phyloP scores from a whole-genome alignment of 2,888 invertebrate species.

The Calameuta pallipes region DNA sequence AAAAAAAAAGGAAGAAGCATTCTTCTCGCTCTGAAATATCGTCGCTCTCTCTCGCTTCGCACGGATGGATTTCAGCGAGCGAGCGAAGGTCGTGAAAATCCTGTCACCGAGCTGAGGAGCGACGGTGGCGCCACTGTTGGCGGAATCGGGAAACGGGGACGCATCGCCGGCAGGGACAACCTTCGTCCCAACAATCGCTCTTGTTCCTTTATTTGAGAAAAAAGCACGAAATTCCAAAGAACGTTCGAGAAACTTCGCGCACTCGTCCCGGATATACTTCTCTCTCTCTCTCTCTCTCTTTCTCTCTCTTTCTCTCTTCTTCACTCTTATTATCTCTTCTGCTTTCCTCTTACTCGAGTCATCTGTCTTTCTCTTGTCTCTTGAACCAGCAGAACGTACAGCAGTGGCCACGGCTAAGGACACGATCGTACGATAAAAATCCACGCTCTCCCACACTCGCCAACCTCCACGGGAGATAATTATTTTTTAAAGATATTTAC shows the following conservation, averaged over 20 bases:
- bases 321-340: neutral
- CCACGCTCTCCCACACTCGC: neutral
- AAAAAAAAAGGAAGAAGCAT: slow-evolving; percentile 11
- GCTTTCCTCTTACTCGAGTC: neutral
- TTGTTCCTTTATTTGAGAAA: neutral
- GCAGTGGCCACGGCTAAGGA: slow-evolving; percentile 14
- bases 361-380: slow-evolving; percentile 19
- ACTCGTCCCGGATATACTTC: neutral
- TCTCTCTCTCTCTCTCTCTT: too few relatives aligned
- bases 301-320: neutral
- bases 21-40: neutral
- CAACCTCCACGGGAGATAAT: neutral
- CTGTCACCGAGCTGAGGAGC: neutral
- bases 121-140: neutral
- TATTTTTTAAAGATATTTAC: neutral
- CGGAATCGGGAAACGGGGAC: neutral
- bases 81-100: neutral
- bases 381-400: slow-evolving; percentile 12
- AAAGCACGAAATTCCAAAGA: neutral
- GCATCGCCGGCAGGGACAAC: neutral
- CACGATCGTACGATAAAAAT: slow-evolving; percentile 6
- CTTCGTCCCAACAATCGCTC: neutral
- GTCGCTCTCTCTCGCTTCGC: neutral
- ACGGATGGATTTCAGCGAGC: neutral
- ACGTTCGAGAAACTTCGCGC: neutral